Conservation (phyloP, 2,888 invertebrate genomes). For the Halictus ligatus region DNA sequence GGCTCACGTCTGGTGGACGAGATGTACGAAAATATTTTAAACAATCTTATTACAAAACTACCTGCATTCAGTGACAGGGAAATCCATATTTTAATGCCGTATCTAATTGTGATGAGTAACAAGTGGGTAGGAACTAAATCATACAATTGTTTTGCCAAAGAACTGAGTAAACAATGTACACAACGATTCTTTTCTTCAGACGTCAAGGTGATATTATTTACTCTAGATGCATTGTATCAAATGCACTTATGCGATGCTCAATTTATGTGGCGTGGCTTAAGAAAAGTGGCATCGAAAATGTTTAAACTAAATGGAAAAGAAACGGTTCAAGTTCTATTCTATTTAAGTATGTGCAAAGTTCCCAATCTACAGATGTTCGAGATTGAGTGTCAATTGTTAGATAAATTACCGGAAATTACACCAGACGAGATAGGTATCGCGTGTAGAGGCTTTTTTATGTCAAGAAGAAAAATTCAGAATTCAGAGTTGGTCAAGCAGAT, state of each 20-base stretch:
- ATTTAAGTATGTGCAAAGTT: conserved; percentile 86
- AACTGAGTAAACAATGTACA: conserved; percentile 88
- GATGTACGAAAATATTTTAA: background rate
- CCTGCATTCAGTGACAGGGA: fast-evolving
- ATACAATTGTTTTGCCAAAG: conserved; percentile 88
- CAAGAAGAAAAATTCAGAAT: conserved; percentile 87
- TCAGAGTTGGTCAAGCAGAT: conserved; percentile 85
- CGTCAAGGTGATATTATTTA: conserved; percentile 86
- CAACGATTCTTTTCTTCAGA: conserved; percentile 85
- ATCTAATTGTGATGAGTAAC: conserved; percentile 85
- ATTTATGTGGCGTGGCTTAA: conserved; percentile 62
- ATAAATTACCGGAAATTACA: conserved; percentile 86
- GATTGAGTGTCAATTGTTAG: conserved; percentile 87
- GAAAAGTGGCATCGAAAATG: conserved; percentile 86
- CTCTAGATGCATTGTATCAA: conserved; percentile 88
- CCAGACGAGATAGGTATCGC: conserved; percentile 90
- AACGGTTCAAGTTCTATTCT: conserved; percentile 89
- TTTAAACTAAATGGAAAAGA: conserved; percentile 87
- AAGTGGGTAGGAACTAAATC: fast-evolving
- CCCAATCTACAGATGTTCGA: conserved; percentile 87
- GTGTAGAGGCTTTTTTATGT: conserved; percentile 92
- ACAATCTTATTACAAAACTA: background rate
- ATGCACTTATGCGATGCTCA: conserved; percentile 69
- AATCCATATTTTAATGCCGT: conserved; percentile 16
- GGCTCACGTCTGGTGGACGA: background rate